Conservation (phyloP, 2,113 vertebrate genomes). For the Numida meleagris region DNA sequence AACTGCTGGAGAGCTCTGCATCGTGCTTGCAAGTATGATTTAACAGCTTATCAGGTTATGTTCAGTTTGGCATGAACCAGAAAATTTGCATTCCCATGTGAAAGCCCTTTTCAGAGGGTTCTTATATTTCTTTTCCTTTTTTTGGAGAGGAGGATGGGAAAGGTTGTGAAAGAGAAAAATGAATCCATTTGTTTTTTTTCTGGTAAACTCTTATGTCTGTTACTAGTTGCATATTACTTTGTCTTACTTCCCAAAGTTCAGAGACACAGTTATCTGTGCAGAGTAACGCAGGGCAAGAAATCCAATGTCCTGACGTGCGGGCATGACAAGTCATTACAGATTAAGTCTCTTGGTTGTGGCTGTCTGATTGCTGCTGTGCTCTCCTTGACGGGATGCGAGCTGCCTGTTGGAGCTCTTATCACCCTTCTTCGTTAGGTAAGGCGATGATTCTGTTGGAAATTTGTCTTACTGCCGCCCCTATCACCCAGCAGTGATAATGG, state of each 20-base stretch:
- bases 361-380: conserved; percentile 31
- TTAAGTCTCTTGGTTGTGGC: conserved; percentile 34
- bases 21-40: neutral
- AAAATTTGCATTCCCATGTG: neutral
- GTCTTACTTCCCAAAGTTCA: neutral
- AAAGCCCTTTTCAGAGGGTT: neutral
- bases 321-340: conserved; percentile 9
- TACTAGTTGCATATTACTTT: neutral
- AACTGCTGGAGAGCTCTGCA: neutral
- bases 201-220: neutral
- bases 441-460: conserved; percentile 18
- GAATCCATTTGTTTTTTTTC: neutral
- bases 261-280: neutral
- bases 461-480: neutral
- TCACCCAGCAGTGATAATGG: neutral
- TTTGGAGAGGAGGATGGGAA: neutral
- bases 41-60: neutral
- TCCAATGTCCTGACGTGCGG: neutral
- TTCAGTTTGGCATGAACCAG: neutral
- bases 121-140: neutral
- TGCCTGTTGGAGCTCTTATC: conserved; percentile 16
- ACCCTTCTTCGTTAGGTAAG: neutral
- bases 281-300: neutral
- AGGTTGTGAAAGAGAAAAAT: neutral
- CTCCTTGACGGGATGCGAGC: conserved; percentile 9